Evolutionary conservation across 2,888 invertebrate genomes (phyloP).

Genomic region (Callimorpha dominula): DNA sequence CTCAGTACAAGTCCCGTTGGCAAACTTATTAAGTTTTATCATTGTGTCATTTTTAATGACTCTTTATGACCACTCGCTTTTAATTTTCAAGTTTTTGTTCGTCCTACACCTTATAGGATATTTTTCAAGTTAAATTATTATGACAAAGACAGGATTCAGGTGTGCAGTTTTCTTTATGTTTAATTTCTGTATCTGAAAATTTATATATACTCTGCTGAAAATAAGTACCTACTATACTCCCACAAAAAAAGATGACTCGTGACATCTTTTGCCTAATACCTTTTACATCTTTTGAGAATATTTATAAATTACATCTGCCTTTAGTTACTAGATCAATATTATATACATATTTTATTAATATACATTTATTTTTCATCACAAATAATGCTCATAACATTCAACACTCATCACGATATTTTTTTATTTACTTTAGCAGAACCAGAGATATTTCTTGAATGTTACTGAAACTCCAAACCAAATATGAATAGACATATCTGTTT

Average conservation of each 20-base stretch:
- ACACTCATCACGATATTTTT: neutral
- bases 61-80: slow-evolving; percentile 59
- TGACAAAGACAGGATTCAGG: slow-evolving; percentile 31
- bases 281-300: neutral
- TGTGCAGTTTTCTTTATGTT: slow-evolving; percentile 38
- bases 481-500: neutral
- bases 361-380: too few relatives aligned
- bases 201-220: neutral
- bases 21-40: slow-evolving; percentile 62
- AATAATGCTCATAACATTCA: too few relatives aligned
- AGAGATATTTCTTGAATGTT: neutral
- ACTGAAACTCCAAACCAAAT: neutral
- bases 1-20: slow-evolving; percentile 54
- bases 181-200: neutral
- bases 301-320: neutral
- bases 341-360: neutral
- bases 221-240: too few relatives aligned
- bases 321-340: neutral
- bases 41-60: slow-evolving; percentile 63
- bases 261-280: neutral
- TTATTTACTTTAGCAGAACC: too few relatives aligned
- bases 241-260: neutral
- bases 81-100: slow-evolving; percentile 44
- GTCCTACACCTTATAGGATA: slow-evolving; percentile 43
- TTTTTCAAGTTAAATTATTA: slow-evolving; percentile 39